A percentile compares a stretch with the other conserved stretches of the same genome.
phyloP scores from a whole-genome alignment of 2,113 vertebrate genomes.

The Dermatemys mawii region DNA sequence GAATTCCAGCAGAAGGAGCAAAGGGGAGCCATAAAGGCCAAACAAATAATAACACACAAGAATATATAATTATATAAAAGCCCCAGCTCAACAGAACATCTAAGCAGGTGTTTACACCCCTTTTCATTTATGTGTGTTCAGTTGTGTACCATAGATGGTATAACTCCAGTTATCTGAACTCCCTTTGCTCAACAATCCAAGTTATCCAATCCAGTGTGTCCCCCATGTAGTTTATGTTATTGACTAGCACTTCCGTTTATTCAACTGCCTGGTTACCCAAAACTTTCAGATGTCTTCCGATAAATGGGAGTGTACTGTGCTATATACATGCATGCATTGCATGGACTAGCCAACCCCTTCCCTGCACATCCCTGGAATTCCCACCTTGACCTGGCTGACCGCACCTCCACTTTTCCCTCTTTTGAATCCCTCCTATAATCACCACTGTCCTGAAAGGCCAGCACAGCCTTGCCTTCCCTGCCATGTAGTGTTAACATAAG shows the following conservation, averaged over 20 bases:
- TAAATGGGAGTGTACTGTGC: neutral
- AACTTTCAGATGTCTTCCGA: neutral
- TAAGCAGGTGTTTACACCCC: neutral
- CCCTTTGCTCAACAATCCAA: neutral
- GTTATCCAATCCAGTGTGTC: neutral
- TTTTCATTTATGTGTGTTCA: neutral
- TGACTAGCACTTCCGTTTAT: neutral
- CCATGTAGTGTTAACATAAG: neutral
- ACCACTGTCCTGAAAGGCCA: neutral
- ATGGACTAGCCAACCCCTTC: fast-evolving
- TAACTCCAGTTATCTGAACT: neutral
- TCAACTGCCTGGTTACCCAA: neutral
- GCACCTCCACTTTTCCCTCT: neutral
- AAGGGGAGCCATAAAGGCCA: fast-evolving
- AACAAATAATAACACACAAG: neutral
- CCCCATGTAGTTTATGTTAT: neutral
- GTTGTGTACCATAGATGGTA: neutral
- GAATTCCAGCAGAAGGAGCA: neutral
- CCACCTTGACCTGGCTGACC: neutral
- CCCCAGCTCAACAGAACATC: fast-evolving
- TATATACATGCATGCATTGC: fast-evolving
- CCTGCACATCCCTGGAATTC: fast-evolving
- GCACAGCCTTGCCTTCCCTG: neutral
- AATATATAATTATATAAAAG: neutral
- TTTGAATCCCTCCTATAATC: neutral